A percentile compares a stretch with the other conserved stretches of the same genome.
phyloP scores from a whole-genome alignment of 2,113 vertebrate species.

The Peromyscus leucopus region DNA sequence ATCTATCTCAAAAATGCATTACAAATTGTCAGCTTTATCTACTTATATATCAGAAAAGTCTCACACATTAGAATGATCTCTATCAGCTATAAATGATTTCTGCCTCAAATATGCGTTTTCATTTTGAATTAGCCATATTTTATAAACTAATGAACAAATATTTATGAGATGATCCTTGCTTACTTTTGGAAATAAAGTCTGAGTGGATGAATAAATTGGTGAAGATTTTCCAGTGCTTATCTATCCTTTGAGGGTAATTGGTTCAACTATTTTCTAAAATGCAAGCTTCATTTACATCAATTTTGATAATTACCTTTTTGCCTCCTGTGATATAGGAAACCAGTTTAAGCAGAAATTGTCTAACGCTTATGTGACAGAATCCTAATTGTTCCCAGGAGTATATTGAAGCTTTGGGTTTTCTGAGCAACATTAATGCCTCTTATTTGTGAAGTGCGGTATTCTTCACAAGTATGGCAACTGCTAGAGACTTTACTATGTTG shows the following conservation, averaged over 20 bases:
- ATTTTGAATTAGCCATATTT: slow-evolving; percentile 49
- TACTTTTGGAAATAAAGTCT: slow-evolving; percentile 70
- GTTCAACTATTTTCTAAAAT: slow-evolving; percentile 75
- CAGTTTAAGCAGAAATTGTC: slow-evolving; percentile 54
- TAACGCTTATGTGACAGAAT: slow-evolving; percentile 66
- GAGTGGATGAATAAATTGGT: slow-evolving; percentile 73
- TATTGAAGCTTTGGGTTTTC: slow-evolving; percentile 66
- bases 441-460: slow-evolving; percentile 51
- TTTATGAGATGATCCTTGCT: slow-evolving; percentile 63
- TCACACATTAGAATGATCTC: neutral
- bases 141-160: slow-evolving; percentile 72
- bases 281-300: slow-evolving; percentile 70
- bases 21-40: neutral
- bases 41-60: neutral
- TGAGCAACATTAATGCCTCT: slow-evolving; percentile 62
- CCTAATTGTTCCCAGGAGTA: slow-evolving; percentile 61
- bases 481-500: slow-evolving; percentile 36
- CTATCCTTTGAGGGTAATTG: slow-evolving; percentile 1
- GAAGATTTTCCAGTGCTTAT: slow-evolving; percentile 66
- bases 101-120: slow-evolving; percentile 17
- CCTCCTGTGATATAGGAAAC: slow-evolving; percentile 55
- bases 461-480: slow-evolving; percentile 58
- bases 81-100: slow-evolving; percentile 32
- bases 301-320: slow-evolving; percentile 78
- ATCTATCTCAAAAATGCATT: neutral